Evolutionary conservation across 2,113 vertebrate genomes (phyloP).

Genomic region (Datnioides undecimradiatus): DNA sequence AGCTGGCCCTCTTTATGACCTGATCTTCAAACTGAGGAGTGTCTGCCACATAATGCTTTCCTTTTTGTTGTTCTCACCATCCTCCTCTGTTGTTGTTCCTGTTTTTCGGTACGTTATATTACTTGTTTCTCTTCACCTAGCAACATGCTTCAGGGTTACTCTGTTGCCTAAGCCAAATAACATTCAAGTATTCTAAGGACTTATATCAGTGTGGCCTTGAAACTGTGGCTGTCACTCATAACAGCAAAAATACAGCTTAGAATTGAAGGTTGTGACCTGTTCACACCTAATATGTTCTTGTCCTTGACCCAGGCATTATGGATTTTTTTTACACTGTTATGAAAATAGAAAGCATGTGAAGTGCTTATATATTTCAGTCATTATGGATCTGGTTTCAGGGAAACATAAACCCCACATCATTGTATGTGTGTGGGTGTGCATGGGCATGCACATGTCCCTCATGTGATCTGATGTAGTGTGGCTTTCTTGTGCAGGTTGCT

Average conservation of each 20-base stretch:
- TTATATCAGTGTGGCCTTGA: conserved; percentile 9
- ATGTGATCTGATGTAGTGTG: conserved; percentile 76
- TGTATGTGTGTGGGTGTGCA: conserved; percentile 55
- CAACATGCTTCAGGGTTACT: conserved; percentile 44
- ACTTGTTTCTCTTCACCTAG: conserved; percentile 48
- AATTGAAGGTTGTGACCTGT: conserved; percentile 1
- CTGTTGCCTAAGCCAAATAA: conserved; percentile 3
- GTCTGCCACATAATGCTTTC: conserved; percentile 39
- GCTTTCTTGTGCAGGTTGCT: conserved; percentile 81
- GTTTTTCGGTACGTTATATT: conserved; percentile 1
- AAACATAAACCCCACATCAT: conserved; percentile 51
- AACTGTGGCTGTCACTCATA: neutral
- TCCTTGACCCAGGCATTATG: neutral
- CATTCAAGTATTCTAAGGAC: neutral
- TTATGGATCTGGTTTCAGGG: conserved; percentile 37
- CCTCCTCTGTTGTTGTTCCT: neutral
- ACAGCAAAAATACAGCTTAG: neutral
- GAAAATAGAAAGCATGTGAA: conserved; percentile 24
- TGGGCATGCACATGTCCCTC: conserved; percentile 63
- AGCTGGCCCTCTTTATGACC: conserved; percentile 62
- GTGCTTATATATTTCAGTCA: conserved; percentile 28
- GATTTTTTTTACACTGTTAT: conserved; percentile 6
- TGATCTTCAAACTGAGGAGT: conserved; percentile 40
- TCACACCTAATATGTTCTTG: conserved; percentile 9
- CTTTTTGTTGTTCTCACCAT: conserved; percentile 23